Conservation (phyloP, 2,797 vertebrate genomes). For the Mastacembelus armatus region DNA sequence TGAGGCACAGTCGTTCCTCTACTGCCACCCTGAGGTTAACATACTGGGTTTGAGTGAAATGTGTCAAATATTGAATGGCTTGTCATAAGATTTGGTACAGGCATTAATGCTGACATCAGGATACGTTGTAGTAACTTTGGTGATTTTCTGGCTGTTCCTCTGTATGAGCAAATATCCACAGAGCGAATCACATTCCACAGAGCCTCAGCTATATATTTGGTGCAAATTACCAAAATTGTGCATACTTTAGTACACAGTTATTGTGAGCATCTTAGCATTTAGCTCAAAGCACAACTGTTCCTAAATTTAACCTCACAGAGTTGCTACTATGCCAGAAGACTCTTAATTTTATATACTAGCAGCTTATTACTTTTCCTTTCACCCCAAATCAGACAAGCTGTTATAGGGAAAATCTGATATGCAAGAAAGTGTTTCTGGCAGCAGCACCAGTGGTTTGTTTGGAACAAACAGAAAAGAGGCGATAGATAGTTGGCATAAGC, state of each 20-base stretch:
- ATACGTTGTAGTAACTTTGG: neutral
- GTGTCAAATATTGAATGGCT: neutral
- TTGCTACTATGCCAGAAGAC: neutral
- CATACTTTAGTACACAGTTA: too few species aligned
- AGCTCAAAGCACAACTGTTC: neutral
- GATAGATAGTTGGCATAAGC: slow-evolving; percentile 17
- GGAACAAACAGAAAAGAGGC: slow-evolving; percentile 32
- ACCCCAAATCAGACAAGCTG: slow-evolving; percentile 1
- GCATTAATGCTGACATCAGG: neutral
- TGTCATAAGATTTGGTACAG: neutral
- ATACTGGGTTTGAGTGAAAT: neutral
- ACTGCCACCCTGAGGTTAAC: neutral
- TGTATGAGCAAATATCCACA: neutral
- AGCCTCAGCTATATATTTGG: neutral
- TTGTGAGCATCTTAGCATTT: neutral
- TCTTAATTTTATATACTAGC: neutral
- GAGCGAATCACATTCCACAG: neutral
- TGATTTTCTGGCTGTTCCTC: too few species aligned
- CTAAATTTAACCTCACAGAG: neutral
- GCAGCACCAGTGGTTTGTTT: slow-evolving; percentile 34
- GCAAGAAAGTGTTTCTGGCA: slow-evolving; percentile 10
- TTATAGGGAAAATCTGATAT: neutral
- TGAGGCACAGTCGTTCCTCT: neutral
- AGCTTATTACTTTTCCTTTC: slow-evolving; percentile 1
- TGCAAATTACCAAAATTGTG: neutral